Conservation (phyloP, 2,113 vertebrate species). For the Strigops habroptila region DNA sequence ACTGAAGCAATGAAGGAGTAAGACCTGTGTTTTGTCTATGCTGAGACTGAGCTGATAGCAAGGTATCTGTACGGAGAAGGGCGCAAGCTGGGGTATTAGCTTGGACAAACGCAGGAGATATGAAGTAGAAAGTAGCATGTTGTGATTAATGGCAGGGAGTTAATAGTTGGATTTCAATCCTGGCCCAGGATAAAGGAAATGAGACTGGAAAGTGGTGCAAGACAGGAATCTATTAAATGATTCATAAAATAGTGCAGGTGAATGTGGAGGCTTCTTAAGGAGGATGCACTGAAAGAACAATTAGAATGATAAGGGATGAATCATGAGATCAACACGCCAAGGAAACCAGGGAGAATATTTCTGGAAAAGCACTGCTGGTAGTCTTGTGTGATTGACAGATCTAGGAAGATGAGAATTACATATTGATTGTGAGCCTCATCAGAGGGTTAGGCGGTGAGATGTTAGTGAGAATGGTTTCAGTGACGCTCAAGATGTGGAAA, state of each 20-base stretch:
- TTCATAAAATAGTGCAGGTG: background rate
- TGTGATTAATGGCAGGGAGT: background rate
- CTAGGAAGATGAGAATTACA: background rate
- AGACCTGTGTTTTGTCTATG: background rate
- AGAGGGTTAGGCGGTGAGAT: background rate
- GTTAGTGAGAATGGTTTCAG: background rate
- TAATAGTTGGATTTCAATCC: background rate
- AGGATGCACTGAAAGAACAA: background rate
- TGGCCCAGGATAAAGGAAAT: background rate
- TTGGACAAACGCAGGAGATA: background rate
- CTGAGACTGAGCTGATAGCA: background rate
- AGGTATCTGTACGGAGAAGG: rapidly evolving
- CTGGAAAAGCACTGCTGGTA: background rate
- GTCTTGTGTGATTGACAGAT: background rate
- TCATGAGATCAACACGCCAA: background rate
- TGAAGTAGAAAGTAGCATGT: background rate
- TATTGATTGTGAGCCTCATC: background rate
- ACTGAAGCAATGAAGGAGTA: background rate
- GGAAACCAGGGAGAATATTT: background rate
- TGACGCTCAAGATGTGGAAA: background rate
- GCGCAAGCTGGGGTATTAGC: background rate
- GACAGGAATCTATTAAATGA: background rate
- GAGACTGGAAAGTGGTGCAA: background rate
- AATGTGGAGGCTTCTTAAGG: background rate
- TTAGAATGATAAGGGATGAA: background rate